Conservation (phyloP, 2,113 vertebrate species). For the Cephalopterus ornatus region DNA sequence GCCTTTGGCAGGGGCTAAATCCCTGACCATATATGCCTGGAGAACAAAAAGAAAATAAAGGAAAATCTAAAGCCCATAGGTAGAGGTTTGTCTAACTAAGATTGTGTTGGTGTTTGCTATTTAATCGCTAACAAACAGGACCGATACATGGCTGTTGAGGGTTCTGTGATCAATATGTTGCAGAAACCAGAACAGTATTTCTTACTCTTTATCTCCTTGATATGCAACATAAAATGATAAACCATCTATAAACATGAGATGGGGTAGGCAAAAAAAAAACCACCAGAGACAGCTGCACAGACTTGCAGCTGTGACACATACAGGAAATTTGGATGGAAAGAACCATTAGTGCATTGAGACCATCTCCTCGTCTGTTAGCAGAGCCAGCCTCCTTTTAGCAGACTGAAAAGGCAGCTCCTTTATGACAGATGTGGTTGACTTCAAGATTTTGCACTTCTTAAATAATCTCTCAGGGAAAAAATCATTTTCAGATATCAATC, state of each 20-base stretch:
- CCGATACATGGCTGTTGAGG: not conserved
- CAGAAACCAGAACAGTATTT: not conserved
- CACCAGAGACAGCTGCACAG: conserved; percentile 58
- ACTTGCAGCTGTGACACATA: conserved; percentile 65
- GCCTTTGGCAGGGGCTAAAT: not conserved
- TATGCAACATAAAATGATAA: conserved; percentile 2
- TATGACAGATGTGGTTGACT: not conserved
- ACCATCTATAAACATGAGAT: not conserved
- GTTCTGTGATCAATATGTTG: not conserved
- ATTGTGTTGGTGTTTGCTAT: not conserved
- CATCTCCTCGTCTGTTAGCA: conserved; percentile 26
- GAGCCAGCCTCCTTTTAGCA: conserved; percentile 18
- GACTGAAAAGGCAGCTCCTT: conserved; percentile 18
- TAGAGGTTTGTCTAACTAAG: not conserved
- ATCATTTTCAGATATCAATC: not conserved
- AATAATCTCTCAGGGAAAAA: not conserved
- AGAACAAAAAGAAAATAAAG: not conserved
- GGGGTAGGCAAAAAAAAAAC: not conserved
- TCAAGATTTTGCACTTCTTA: not conserved
- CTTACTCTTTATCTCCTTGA: not conserved
- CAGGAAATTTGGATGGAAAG: conserved; percentile 71
- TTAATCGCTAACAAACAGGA: not conserved
- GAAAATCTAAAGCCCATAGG: not conserved
- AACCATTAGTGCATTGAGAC: conserved; percentile 67
- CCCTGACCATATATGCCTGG: not conserved